Conservation (phyloP, 2,888 invertebrate genomes). For the Ormia ochracea region DNA sequence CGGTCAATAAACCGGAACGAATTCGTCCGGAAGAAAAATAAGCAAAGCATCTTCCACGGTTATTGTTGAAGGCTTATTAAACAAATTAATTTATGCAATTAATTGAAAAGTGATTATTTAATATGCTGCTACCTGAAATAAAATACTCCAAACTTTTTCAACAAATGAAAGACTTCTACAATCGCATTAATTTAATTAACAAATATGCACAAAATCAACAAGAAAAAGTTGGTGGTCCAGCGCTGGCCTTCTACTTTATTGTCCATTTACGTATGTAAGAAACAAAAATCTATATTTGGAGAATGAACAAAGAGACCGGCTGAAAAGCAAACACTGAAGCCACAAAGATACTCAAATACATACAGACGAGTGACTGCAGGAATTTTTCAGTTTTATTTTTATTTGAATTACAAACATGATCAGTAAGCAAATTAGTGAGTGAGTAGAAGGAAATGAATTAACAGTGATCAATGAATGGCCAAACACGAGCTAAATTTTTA, state of each 20-base stretch:
- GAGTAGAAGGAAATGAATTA: constrained; percentile 9
- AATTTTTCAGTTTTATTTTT: constrained; percentile 9
- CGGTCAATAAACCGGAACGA: too few species aligned
- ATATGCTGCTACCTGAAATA: background rate
- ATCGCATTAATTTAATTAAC: constrained; percentile 27
- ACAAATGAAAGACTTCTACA: constrained; percentile 13
- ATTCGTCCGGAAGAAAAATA: too few species aligned
- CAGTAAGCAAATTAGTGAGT: constrained; percentile 47
- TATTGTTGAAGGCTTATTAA: too few species aligned
- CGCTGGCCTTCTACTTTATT: background rate
- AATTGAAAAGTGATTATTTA: background rate
- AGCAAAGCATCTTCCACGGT: too few species aligned
- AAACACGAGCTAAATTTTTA: constrained; percentile 42
- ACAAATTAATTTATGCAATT: background rate
- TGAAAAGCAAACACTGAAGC: background rate
- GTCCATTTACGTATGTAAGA: background rate
- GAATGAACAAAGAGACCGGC: constrained; percentile 13
- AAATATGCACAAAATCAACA: background rate
- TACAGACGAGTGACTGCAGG: too few species aligned
- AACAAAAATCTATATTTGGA: background rate
- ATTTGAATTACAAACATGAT: constrained; percentile 23
- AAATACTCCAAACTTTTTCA: background rate
- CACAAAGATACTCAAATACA: background rate
- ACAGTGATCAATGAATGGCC: constrained; percentile 40
- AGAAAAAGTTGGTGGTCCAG: background rate